Evolutionary conservation across 2,888 invertebrate species (phyloP), one percentile per base, ranked within the genome.

Genomic region (Spilarctia lutea): DNA sequence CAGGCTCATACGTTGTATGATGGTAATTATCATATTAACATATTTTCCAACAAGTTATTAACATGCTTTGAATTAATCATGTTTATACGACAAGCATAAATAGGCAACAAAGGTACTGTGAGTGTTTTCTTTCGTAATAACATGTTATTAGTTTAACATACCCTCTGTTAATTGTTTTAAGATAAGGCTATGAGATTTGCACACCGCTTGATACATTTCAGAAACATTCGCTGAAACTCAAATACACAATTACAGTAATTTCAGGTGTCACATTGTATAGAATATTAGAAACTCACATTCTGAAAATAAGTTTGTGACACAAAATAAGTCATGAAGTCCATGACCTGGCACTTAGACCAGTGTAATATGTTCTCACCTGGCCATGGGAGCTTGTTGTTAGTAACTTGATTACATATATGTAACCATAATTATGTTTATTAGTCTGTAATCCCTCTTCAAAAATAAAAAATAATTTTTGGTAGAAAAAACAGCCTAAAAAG

Each of bases 21-120:
- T 35, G 30, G 20, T 63, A 71, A 63, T 42, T 71, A 71, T 48
- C 65, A 33, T 27, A 65, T 71, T 65, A 71, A 35, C 48, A 65
- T 65, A 63, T 71, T 45, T 63, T 30, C 27, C 16, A 63, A 63
- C 63, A 63, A n/a, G 56, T 24, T 27, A 68, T 27, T 30, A 56
- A 68, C 33, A 68, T 48, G n/a, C n/a, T 68, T 33, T 18, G 68
- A 10, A 20, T 30, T 52, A 68, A 67, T 42, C 42, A 7, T 42
- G n/a, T 27, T 67, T 27, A 67, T 27, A n/a, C 42, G 27, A 67
- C 42, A 42, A 39, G 67, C 27, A 45, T n/a, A 16, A 67, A n/a
- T 45, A 18, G 42, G 45, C 13, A 39, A 27, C 42, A 27, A 16
- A 42, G 18, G 18, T 18, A n/a, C 27, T 42, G 27, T 27, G 27